Conservation (phyloP, 2,113 vertebrate species). For the Ptychochromis oligacanthus region DNA sequence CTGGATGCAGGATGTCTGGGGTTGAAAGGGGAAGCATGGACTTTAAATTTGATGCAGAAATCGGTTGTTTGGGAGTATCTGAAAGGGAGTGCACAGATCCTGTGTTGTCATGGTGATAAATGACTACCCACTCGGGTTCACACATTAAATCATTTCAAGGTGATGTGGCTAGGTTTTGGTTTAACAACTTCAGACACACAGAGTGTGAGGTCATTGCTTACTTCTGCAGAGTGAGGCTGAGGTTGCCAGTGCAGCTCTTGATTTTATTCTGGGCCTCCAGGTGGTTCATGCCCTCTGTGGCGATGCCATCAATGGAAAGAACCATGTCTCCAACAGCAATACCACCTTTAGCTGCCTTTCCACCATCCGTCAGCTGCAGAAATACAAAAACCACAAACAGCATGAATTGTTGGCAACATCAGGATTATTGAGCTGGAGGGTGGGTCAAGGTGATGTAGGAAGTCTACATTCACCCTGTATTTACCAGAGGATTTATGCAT, state of each 20-base stretch:
- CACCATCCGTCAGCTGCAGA: conserved; percentile 88
- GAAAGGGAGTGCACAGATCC: background rate
- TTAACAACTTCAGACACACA: background rate
- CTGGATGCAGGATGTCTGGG: conserved; percentile 18
- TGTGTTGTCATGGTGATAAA: conserved; percentile 37
- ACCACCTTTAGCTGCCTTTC: conserved; percentile 89
- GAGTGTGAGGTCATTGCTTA: conserved; percentile 72
- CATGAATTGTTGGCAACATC: conserved; percentile 9
- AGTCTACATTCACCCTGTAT: conserved; percentile 13
- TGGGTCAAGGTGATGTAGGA: background rate
- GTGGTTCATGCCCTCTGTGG: conserved; percentile 94
- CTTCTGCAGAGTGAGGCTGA: conserved; percentile 94
- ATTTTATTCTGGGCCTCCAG: conserved; percentile 99
- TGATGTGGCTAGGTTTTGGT: conserved; percentile 8
- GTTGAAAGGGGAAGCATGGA: conserved; percentile 26
- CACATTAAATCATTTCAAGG: conserved; percentile 38
- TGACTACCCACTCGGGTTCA: conserved; percentile 15
- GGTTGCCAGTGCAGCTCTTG: conserved; percentile 89
- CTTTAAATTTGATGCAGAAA: conserved; percentile 29
- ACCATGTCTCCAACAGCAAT: conserved; percentile 92
- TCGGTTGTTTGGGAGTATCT: conserved; percentile 11
- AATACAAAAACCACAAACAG: conserved; percentile 38
- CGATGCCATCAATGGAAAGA: conserved; percentile 92
- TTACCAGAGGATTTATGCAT: conserved; percentile 42
- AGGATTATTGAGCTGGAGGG: background rate